phyloP scores from a whole-genome alignment of 2,888 invertebrate species.

The Idaea aversata region DNA sequence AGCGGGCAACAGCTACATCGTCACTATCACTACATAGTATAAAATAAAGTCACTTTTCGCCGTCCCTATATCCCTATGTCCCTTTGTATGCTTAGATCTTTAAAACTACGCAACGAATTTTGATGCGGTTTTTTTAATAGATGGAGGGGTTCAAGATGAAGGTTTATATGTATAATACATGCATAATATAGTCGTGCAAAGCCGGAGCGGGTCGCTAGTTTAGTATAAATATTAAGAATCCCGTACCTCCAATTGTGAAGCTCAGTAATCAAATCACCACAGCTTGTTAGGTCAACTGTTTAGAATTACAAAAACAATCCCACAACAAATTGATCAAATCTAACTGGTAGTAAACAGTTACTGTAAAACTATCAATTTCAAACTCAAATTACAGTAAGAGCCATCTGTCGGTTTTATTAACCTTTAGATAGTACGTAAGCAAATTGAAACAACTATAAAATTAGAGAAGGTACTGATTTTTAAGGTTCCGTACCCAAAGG shows the following conservation, averaged over 20 bases:
- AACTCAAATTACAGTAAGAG: conserved; percentile 24
- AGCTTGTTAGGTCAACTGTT: background rate
- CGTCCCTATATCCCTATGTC: too few species aligned
- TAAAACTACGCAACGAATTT: too few species aligned
- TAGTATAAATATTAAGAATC: background rate
- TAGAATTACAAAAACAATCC: background rate
- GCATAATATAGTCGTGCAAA: too few species aligned
- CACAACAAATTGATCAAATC: conserved; percentile 3
- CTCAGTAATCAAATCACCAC: background rate
- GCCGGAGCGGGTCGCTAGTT: background rate
- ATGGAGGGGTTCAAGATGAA: too few species aligned
- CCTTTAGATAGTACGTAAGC: too few species aligned
- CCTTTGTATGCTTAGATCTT: too few species aligned
- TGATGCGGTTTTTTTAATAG: too few species aligned
- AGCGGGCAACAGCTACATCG: too few species aligned
- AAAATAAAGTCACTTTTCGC: too few species aligned
- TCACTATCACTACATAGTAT: too few species aligned
- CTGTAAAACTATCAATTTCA: conserved; percentile 20
- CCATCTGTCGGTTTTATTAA: background rate
- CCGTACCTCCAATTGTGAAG: background rate
- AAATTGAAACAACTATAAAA: conserved; percentile 29
- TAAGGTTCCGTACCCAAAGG: too few species aligned
- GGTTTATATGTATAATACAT: too few species aligned
- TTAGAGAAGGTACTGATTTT: conserved; percentile 14
- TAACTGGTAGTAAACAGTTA: conserved; percentile 16